Base-by-base conservation (phyloP, 2,797 vertebrate species). In the Arrhamphus sclerolepis region DNA sequence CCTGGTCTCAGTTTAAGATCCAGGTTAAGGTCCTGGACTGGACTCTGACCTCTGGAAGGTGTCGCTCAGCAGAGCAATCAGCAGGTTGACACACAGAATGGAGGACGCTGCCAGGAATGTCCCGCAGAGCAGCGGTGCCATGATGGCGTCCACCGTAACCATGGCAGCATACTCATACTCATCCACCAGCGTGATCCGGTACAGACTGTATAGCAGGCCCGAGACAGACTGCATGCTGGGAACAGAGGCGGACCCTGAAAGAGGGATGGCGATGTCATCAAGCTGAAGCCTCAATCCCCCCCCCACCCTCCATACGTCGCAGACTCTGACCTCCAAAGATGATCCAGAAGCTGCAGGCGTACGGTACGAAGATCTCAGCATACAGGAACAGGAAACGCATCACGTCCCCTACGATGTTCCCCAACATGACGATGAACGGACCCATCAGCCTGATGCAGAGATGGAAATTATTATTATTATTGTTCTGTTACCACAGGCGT, bases 281-380 rank as follows among this genome's bases (percentile, higher is more conserved):
- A 1, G 29, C 7, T 2, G 29, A 10, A 26, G 6, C 3, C 7
- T 42, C 1, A 8, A 42, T 26, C 24, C 24, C 6, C 24, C 24
- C 24, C 24, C 24, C 6, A 18, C 6, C 2, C 6, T n/a, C 6
- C 6, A n/a, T n/a, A n/a, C n/a, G n/a, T n/a, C n/a, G n/a, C 16
- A 7, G 18, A 3, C 19, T 50, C 53, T 49, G 57, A 92, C 90
- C 90, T 89, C 90, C 91, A 41, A 92, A 92, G 46, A 92, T 85
- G 60, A 92, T 90, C 90, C 92, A 93, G 82, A 91, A 92, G 53
- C 89, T 87, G 71, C 88, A 92, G 56, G 87, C 84, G 6, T 90
- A 93, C 5, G 90, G 90, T 54, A 93, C 69, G 40, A 83, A 92
- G 80, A 93, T 85, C 81, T 89, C 92, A 21, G 72, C 64, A 2